Evolutionary conservation across 2,888 invertebrate species (phyloP).

Genomic region (Archaeoteleia sp.): DNA sequence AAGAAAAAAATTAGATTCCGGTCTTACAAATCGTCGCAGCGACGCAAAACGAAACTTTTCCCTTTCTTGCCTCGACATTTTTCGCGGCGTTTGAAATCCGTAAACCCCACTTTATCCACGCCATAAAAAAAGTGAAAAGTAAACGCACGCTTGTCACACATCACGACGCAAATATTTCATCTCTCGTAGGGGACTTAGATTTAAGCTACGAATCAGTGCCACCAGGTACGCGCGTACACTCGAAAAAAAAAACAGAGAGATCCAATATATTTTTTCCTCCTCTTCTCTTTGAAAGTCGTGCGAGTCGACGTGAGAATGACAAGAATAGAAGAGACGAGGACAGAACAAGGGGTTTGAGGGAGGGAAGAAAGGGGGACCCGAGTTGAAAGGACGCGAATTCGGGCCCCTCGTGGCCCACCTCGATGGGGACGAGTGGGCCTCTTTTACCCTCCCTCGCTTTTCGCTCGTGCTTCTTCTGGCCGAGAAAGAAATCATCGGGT

Average conservation of each 20-base stretch:
- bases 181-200: constrained; percentile 21
- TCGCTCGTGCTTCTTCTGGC: constrained; percentile 41
- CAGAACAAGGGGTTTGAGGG: constrained; percentile 5
- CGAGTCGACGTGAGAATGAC: constrained; percentile 22
- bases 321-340: constrained; percentile 8
- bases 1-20: background rate
- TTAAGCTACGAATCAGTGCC: constrained; percentile 13
- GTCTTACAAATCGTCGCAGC: constrained; percentile 31
- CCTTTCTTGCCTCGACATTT: constrained; percentile 14
- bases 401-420: no score
- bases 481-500: constrained; percentile 26
- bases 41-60: constrained; percentile 41
- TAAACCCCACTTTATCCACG: constrained; percentile 36
- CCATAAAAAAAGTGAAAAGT: constrained; percentile 44
- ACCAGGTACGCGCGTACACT: constrained; percentile 2
- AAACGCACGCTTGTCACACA: constrained; percentile 33
- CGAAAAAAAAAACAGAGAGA: constrained; percentile 49
- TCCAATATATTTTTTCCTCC: constrained; percentile 27
- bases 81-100: constrained; percentile 13
- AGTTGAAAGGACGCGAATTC: constrained; percentile 16
- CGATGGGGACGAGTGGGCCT: no score
- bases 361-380: constrained; percentile 5
- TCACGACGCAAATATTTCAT: constrained; percentile 46
- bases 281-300: constrained; percentile 3
- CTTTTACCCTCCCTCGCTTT: constrained; percentile 36